Evolutionary conservation across 2,888 invertebrate genomes (phyloP).

Genomic region (Theodoxus fluviatilis): DNA sequence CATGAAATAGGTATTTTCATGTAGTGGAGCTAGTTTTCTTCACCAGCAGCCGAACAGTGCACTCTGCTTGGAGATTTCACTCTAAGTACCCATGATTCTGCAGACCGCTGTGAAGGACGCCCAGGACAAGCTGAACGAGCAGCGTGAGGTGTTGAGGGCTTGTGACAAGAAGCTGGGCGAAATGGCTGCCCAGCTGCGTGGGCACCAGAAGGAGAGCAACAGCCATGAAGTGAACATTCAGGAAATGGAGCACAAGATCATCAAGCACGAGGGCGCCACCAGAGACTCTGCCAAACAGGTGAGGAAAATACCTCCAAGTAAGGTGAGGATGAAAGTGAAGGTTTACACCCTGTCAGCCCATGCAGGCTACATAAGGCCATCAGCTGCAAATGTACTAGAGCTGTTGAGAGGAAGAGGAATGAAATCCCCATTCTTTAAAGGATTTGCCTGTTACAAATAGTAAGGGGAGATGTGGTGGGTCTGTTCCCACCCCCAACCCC

Average conservation of each 20-base stretch:
- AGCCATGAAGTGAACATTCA: slow-evolving; percentile 63
- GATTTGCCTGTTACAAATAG: too few species aligned
- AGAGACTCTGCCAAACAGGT: slow-evolving; percentile 73
- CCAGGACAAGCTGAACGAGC: slow-evolving; percentile 57
- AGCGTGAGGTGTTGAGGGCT: slow-evolving; percentile 58
- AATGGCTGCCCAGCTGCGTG: slow-evolving; percentile 48
- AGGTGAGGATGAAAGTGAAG: too few species aligned
- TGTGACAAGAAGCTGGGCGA: slow-evolving; percentile 61
- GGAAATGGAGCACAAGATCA: slow-evolving; percentile 66
- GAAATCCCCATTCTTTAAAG: too few species aligned
- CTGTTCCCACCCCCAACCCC: too few species aligned
- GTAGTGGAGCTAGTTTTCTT: not conserved
- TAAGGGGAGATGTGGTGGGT: too few species aligned
- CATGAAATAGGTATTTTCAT: not conserved
- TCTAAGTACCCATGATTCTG: not conserved
- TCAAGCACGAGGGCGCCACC: slow-evolving; percentile 69
- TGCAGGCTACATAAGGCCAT: too few species aligned
- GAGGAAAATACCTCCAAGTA: too few species aligned
- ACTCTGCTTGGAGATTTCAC: too few species aligned
- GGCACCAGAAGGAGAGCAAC: slow-evolving; percentile 54
- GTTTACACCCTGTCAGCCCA: too few species aligned
- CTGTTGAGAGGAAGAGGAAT: too few species aligned
- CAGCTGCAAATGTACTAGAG: too few species aligned
- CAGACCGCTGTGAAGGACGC: slow-evolving; percentile 56
- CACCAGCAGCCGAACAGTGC: not conserved